A percentile compares a stretch with the other conserved stretches of the same genome.
phyloP scores from a whole-genome alignment of 2,888 invertebrate species.

The Charanyca ferruginea region DNA sequence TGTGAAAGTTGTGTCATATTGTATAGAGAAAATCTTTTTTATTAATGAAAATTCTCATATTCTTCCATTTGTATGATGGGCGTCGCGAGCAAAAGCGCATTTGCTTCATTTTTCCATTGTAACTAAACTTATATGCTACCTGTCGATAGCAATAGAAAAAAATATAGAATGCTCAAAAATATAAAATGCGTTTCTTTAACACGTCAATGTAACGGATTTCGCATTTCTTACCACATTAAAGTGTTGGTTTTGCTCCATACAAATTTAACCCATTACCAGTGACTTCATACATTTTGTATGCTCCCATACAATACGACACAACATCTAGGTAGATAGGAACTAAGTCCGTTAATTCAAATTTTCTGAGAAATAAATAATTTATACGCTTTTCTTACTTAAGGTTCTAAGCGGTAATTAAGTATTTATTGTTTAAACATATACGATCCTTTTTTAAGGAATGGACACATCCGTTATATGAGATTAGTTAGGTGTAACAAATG shows the following conservation, averaged over 20 bases:
- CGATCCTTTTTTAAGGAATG: constrained; percentile 66
- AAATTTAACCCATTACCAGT: constrained; percentile 48
- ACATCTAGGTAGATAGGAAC: constrained; percentile 75
- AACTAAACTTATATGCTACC: background rate
- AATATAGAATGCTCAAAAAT: constrained; percentile 26
- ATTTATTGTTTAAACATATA: constrained; percentile 83
- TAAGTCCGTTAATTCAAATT: constrained; percentile 79
- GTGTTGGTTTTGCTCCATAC: background rate
- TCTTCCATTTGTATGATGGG: background rate
- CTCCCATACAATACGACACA: constrained; percentile 67
- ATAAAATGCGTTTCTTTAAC: constrained; percentile 4
- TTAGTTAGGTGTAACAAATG: constrained; percentile 83
- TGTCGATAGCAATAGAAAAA: background rate
- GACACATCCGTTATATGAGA: constrained; percentile 80
- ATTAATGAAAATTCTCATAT: background rate
- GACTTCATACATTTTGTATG: constrained; percentile 52
- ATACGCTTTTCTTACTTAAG: constrained; percentile 89
- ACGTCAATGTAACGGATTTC: background rate
- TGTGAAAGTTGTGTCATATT: constrained; percentile 58
- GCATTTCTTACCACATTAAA: background rate
- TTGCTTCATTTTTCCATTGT: background rate
- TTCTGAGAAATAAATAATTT: constrained; percentile 80
- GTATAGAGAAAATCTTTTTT: constrained; percentile 13
- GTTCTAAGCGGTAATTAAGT: constrained; percentile 88
- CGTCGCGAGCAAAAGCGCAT: constrained; percentile 7